A percentile compares a stretch with the other conserved stretches of the same genome.
Evolutionary conservation across 2,797 vertebrate genomes (phyloP).

Genomic region (Anguilla marmorata): DNA sequence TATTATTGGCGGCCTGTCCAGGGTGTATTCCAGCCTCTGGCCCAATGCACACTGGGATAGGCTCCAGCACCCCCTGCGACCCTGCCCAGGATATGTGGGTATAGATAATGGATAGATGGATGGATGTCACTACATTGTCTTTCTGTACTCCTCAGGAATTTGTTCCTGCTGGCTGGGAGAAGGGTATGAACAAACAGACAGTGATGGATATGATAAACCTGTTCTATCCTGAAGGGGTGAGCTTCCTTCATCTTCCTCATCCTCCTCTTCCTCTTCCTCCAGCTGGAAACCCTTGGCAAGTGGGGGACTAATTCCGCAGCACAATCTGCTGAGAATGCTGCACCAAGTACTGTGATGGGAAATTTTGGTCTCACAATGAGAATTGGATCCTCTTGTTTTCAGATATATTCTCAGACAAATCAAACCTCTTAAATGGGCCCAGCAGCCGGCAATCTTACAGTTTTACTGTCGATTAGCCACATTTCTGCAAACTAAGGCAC

Average conservation of each 20-base stretch:
- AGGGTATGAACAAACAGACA: conserved; percentile 61
- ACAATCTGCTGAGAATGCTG: neutral
- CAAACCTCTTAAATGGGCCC: neutral
- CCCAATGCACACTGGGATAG: too few relatives aligned
- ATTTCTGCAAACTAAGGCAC: too few relatives aligned
- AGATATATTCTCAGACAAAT: neutral
- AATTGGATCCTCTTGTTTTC: neutral
- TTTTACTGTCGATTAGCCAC: neutral
- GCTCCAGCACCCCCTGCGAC: too few relatives aligned
- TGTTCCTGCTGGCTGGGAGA: conserved; percentile 61
- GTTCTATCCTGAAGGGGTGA: conserved; percentile 66
- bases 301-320: neutral
- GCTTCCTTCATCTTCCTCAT: conserved; percentile 17
- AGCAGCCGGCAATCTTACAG: neutral
- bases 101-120: too few relatives aligned
- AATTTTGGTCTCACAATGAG: neutral
- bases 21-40: too few relatives aligned
- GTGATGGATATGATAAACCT: conserved; percentile 57
- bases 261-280: neutral
- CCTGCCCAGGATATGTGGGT: too few relatives aligned
- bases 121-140: neutral
- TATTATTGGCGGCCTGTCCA: too few relatives aligned
- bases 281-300: neutral
- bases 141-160: conserved; percentile 55
- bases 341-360: neutral